Conservation (phyloP, 1,140 invertebrate species). For the Hypothenemus hampei region DNA sequence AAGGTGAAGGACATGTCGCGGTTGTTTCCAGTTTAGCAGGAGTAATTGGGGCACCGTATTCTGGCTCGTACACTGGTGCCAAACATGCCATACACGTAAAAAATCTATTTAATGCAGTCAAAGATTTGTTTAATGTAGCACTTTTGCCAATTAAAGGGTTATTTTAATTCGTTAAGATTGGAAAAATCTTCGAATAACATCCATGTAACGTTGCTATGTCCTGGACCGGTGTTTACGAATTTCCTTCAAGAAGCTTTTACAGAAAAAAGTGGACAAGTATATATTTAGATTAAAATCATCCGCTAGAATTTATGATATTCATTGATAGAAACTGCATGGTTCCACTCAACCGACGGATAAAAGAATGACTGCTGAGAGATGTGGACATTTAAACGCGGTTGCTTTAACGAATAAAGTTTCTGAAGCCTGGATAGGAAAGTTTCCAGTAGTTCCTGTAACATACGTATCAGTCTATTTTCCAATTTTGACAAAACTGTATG, state of each 20-base stretch:
- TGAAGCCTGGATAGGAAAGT: slow-evolving; percentile 70
- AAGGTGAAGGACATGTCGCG: slow-evolving; percentile 61
- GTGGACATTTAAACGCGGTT: slow-evolving; percentile 65
- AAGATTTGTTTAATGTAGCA: neutral
- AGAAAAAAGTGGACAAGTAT: slow-evolving; percentile 55
- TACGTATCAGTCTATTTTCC: slow-evolving; percentile 66
- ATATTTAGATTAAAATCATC: slow-evolving; percentile 5
- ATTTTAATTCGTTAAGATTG: slow-evolving; percentile 58
- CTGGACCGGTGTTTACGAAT: slow-evolving; percentile 70
- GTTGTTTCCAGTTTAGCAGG: slow-evolving; percentile 71
- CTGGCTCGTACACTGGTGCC: slow-evolving; percentile 69
- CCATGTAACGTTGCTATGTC: slow-evolving; percentile 67
- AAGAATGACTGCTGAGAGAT: slow-evolving; percentile 65
- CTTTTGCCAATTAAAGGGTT: slow-evolving; percentile 53
- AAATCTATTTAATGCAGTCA: neutral
- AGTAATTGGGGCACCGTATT: slow-evolving; percentile 63
- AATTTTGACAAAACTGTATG: slow-evolving; percentile 54
- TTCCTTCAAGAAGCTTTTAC: slow-evolving; percentile 70
- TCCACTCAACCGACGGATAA: slow-evolving; percentile 50
- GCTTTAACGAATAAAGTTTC: slow-evolving; percentile 71
- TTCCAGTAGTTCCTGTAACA: slow-evolving; percentile 57
- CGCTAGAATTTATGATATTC: neutral
- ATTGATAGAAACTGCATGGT: slow-evolving; percentile 52
- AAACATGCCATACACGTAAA: slow-evolving; percentile 61
- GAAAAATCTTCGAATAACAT: slow-evolving; percentile 60